Conservation (phyloP, 2,888 invertebrate species). For the Thelaira solivaga region DNA sequence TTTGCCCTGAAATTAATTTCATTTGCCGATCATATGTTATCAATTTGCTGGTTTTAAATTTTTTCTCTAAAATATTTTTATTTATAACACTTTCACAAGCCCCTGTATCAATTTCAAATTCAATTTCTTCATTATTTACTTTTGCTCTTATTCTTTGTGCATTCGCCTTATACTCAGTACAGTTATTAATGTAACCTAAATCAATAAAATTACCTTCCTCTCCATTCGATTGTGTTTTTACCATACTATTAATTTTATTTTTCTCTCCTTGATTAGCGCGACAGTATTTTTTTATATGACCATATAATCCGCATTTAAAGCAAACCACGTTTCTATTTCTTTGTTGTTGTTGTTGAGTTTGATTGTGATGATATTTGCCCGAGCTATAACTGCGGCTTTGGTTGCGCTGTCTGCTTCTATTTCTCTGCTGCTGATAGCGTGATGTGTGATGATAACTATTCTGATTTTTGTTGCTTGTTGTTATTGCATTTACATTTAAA, state of each 20-base stretch:
- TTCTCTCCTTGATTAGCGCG: background rate
- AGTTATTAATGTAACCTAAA: too few relatives aligned
- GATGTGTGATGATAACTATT: background rate
- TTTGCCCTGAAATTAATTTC: slow-evolving; percentile 28
- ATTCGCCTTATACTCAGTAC: slow-evolving; percentile 17
- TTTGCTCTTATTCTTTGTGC: too few relatives aligned
- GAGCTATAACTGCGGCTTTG: background rate
- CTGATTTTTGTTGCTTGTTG: background rate
- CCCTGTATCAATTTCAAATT: slow-evolving; percentile 53
- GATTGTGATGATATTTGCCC: background rate
- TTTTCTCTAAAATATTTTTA: slow-evolving; percentile 15
- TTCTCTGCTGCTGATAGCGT: slow-evolving; percentile 2
- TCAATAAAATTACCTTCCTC: background rate
- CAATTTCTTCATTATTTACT: too few relatives aligned
- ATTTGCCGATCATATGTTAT: slow-evolving; percentile 3
- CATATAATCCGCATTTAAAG: slow-evolving; percentile 1
- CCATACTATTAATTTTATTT: slow-evolving; percentile 11
- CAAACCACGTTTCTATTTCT: slow-evolving; percentile 7
- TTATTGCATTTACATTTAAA: background rate
- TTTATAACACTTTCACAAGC: slow-evolving; percentile 42
- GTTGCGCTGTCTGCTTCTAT: background rate
- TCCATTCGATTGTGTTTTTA: background rate
- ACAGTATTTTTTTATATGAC: slow-evolving; percentile 8
- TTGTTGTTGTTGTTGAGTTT: background rate
- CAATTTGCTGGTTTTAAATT: slow-evolving; percentile 19